Evolutionary conservation across 2,797 vertebrate genomes (phyloP), one percentile per base, ranked within the genome.

Genomic region (Arnoldichthys spilopterus): DNA sequence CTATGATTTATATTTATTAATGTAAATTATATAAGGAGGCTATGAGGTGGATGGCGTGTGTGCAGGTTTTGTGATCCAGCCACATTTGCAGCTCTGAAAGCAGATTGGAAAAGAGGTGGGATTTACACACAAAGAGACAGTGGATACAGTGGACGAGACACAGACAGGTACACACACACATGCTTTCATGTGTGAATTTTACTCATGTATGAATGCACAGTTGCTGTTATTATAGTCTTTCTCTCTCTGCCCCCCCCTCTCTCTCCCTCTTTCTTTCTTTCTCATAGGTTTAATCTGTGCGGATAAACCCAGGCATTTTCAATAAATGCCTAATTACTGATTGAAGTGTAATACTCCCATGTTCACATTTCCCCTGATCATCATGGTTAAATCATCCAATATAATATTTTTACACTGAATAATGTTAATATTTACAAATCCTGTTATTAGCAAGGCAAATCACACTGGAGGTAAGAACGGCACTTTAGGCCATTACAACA

Each of bases 201-300:
- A 45, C n/a, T 54, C 13, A 24, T 67, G 34, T 49, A 12, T 45
- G 20, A 45, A 62, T 66, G 30, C 37, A 56, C 47, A 40, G n/a
- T 1, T 74, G 73, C 4, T 47, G 47, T 72, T n/a, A 34, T 73
- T 62, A 81, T 72, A 45, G 43, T 32, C 15, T 58, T 37, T 4
- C 30, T 20, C 37, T 56, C 62, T 82, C 6, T 40, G 40, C 43
- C 11, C 37, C 37, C 6, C 5, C 9, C 1, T 40, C 37, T 54
- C 18, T 71, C 5, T 81, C 28, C 30, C 28, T 72, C 32, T 76
- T 13, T 80, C 15, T 30, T 28, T 79, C 5, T 28, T 15, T 83
- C 83, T 82, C 40, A 80, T 86, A 91, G 90, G 78, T 88, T 86
- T 69, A 86, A 85, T 62, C 77, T 89, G 0, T 80, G 59, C 13